Conservation (phyloP, 2,113 vertebrate species). For the Gopherus evgoodei region DNA sequence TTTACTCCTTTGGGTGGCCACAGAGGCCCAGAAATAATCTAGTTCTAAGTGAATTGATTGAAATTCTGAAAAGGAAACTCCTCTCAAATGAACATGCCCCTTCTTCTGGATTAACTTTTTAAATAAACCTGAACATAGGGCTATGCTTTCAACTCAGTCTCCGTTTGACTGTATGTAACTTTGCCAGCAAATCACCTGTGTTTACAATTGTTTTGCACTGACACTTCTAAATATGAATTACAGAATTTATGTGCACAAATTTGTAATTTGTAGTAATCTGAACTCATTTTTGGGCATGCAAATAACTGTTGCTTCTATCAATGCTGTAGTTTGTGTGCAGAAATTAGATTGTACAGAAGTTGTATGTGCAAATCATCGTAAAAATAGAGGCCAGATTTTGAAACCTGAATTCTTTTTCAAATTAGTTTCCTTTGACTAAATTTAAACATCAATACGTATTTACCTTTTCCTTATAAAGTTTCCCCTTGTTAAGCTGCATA, state of each 20-base stretch:
- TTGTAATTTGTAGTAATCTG: not conserved
- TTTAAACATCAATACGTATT: not conserved
- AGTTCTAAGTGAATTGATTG: not conserved
- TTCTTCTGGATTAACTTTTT: not conserved
- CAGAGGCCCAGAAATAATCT: not conserved
- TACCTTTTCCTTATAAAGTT: not conserved
- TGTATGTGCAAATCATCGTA: not conserved
- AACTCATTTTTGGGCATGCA: not conserved
- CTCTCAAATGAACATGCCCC: not conserved
- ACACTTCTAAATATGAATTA: not conserved
- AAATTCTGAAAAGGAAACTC: not conserved
- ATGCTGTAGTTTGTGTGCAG: not conserved
- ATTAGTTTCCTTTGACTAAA: not conserved
- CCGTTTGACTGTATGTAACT: not conserved
- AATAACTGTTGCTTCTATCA: not conserved
- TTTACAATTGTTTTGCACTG: not conserved
- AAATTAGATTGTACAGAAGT: not conserved
- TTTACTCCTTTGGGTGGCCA: not conserved
- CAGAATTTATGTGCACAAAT: accelerated
- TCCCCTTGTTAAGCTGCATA: not conserved
- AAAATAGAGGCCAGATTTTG: not conserved
- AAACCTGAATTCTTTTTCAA: not conserved
- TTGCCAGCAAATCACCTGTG: not conserved
- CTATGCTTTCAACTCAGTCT: not conserved
- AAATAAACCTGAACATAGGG: not conserved